Percentiles rank a stretch among this genome's conserved stretches.
These are phyloP conservation scores for Macrophya alboannulata DNA, from an alignment of 2,888 invertebrate species.

Conservation along the genomic window DNA sequence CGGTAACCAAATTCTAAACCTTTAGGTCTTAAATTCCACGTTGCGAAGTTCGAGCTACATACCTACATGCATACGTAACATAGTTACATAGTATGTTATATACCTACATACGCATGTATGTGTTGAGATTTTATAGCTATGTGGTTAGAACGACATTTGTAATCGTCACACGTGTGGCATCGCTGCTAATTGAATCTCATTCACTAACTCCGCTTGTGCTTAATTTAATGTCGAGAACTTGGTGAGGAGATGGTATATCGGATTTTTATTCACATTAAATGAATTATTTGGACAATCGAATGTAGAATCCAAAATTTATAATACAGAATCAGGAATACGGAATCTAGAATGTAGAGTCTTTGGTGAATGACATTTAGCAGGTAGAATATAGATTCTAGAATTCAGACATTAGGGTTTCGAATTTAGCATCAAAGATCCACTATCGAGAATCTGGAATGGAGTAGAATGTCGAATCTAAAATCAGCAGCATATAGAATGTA, in stretches of 20 bases:
- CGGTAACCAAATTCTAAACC: background rate
- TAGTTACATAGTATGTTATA: background rate
- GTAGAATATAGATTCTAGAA: background rate
- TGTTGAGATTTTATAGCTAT: background rate
- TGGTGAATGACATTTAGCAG: background rate
- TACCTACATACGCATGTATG: background rate
- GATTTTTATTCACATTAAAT: background rate
- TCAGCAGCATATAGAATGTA: background rate
- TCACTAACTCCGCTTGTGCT: background rate
- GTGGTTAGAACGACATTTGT: background rate
- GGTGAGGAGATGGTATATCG: background rate
- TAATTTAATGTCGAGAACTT: background rate
- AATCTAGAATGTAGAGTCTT: background rate
- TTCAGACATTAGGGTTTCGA: background rate
- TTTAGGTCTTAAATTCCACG: background rate
- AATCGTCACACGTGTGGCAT: background rate
- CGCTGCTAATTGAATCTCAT: slow-evolving; percentile 17
- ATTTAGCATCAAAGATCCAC: too few relatives aligned
- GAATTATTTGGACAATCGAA: background rate
- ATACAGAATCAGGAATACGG: background rate
- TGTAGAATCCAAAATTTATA: background rate
- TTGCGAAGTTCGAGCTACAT: background rate
- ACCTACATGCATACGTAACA: background rate
- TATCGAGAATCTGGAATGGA: too few relatives aligned
- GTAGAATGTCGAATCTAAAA: background rate